Percentiles rank a stretch among this genome's conserved stretches.
These are phyloP conservation scores for Passerina amoena DNA, from an alignment of 2,113 vertebrate species.

Conservation along the genomic window DNA sequence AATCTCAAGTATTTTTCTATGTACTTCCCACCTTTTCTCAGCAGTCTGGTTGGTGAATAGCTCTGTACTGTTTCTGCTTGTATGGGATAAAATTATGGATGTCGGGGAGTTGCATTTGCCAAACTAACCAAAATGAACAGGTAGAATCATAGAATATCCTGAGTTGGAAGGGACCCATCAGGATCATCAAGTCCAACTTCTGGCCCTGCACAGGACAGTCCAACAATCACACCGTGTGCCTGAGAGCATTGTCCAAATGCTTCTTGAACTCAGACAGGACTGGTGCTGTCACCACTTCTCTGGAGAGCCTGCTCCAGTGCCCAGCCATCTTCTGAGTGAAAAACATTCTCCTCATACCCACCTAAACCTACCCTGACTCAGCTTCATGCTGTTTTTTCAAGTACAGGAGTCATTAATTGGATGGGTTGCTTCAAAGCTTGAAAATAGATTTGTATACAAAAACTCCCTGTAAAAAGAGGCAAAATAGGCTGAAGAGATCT, in stretches of 20 bases:
- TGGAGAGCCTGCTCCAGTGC: not conserved
- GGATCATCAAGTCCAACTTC: rapidly evolving
- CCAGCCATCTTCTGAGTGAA: not conserved
- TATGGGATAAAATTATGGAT: not conserved
- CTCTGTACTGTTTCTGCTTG: not conserved
- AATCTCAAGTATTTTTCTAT: not conserved
- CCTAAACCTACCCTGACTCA: not conserved
- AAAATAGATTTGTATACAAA: not conserved
- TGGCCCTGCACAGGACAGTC: not conserved
- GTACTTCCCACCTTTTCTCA: not conserved
- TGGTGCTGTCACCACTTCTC: not conserved
- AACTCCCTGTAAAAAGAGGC: not conserved
- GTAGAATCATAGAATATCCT: not conserved
- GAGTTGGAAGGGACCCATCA: not conserved
- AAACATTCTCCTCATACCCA: not conserved
- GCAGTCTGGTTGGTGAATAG: not conserved
- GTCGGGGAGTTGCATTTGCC: not conserved
- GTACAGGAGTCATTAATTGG: not conserved
- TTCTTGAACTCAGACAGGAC: not conserved
- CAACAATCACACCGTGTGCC: not conserved
- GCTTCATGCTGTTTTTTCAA: not conserved
- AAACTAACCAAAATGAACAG: not conserved
- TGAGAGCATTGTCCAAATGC: not conserved
- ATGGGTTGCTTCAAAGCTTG: not conserved
- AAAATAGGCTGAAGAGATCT: not conserved